Base-by-base conservation (phyloP, 2,888 invertebrate species). In the Dynastes hyllus region DNA sequence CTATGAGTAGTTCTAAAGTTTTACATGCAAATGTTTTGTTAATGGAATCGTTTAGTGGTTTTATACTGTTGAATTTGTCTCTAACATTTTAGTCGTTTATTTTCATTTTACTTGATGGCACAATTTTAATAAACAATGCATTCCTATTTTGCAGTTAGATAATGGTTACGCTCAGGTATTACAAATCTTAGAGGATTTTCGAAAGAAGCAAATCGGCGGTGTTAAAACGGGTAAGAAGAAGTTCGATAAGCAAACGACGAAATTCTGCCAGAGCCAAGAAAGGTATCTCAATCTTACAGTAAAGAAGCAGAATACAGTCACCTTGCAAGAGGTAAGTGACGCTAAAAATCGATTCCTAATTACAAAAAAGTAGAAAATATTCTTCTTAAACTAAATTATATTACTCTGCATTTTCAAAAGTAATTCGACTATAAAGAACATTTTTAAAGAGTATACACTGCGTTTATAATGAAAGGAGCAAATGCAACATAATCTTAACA, bases 151-250 rank as follows among this genome's bases (percentile, higher is more conserved):
- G 82, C 92, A 98, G 98, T 90, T 98, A 90, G 96, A 96, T 83
- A 94, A 96, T 82, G 97, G 98, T 75, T 95, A 96, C 90, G 95
- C 96, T 86, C 96, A 97, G 89, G 98, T 98, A 87, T 95, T 99
- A 86, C 93, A 95, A 87, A 98, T 98, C 40, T 91, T 99, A 87
- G 98, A 98, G 90, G 93, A 93, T 85, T 98, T 98, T 91, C 93
- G 98, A 80, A 98, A 98, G 89, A 95, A 96, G 84, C 96, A 97
- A 89, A 98, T 98, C 85, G 98, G 97, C 73, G 96, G 95, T 78
- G 98, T 97, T 79, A 98, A 98, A 92, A 97, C 96, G 85, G 96
- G 96, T 78, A 98, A 98, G 90, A 98, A 98, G 91, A 97, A 97
- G 89, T 99, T 98, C 90, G 98, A 98, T 88, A 98, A 98, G 89